phyloP scores from a whole-genome alignment of 2,797 vertebrate genomes.

The Pantherophis alleghaniensis region DNA sequence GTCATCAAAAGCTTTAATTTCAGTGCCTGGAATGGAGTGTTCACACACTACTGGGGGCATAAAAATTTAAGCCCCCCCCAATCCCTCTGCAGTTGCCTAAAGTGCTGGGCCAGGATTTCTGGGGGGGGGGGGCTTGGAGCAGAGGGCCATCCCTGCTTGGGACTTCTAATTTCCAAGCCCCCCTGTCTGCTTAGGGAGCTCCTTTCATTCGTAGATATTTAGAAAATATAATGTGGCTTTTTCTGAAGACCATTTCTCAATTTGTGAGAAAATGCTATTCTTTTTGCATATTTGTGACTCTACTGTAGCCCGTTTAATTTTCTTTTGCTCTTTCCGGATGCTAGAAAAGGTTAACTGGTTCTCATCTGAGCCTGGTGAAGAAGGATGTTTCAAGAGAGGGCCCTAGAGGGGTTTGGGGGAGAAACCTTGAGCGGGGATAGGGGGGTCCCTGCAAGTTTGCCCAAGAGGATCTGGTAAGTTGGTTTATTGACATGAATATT shows the following conservation, averaged over 20 bases:
- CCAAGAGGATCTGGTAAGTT: conserved; percentile 70
- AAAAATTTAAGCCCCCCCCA: neutral
- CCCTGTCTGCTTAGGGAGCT: neutral
- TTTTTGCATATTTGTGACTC: conserved; percentile 42
- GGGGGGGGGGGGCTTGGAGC: no score
- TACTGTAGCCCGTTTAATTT: conserved; percentile 55
- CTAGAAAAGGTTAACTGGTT: conserved; percentile 72
- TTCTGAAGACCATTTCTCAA: conserved; percentile 9
- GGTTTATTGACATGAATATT: conserved; percentile 72
- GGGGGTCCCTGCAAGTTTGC: conserved; percentile 65
- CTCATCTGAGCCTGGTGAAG: conserved; percentile 59
- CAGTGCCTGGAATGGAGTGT: neutral
- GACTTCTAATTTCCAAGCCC: no score
- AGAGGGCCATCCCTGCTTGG: no score
- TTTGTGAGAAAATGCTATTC: conserved; percentile 41
- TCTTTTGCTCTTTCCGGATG: conserved; percentile 59
- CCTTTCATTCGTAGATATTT: neutral
- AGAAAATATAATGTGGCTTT: neutral
- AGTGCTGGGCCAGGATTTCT: neutral
- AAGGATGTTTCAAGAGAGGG: conserved; percentile 50
- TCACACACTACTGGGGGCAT: neutral
- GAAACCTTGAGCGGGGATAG: conserved; percentile 69
- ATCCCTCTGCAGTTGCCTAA: neutral
- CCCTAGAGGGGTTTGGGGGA: conserved; percentile 69
- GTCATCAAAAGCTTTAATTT: neutral